Evolutionary conservation across 2,113 vertebrate genomes (phyloP).

Genomic region (Apeltes quadracus): DNA sequence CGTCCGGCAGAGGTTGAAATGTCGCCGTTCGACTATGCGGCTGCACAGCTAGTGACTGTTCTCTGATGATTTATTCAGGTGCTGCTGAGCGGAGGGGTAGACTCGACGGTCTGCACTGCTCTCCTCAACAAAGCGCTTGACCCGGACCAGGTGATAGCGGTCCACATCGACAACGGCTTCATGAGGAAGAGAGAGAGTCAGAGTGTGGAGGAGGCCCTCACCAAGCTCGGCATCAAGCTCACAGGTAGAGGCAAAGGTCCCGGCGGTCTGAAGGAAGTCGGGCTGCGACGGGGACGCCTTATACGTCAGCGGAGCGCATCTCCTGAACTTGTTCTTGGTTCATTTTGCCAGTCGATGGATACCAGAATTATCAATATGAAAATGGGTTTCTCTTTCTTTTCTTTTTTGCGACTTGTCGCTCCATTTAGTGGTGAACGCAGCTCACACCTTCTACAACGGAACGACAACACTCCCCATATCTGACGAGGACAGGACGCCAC

Average conservation of each 20-base stretch:
- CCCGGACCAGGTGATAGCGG: conserved; percentile 94
- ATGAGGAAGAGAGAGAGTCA: conserved; percentile 98
- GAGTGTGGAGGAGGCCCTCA: conserved; percentile 96
- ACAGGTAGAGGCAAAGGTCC: conserved; percentile 84
- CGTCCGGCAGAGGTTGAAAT: neutral
- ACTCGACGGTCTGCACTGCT: conserved; percentile 98
- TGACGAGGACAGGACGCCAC: conserved; percentile 95
- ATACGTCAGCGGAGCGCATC: neutral
- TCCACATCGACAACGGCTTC: conserved; percentile 99
- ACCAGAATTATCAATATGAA: no score
- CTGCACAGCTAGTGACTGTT: neutral
- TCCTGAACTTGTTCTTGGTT: neutral
- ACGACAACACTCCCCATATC: conserved; percentile 98
- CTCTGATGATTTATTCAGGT: conserved; percentile 78
- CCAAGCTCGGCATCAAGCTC: conserved; percentile 94
- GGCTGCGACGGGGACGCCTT: neutral
- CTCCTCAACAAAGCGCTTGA: conserved; percentile 94
- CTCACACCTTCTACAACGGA: conserved; percentile 98
- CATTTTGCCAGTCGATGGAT: neutral
- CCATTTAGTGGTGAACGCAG: conserved; percentile 92
- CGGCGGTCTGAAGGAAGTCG: neutral
- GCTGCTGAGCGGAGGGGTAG: conserved; percentile 94
- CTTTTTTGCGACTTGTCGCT: no score
- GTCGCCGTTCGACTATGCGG: neutral
- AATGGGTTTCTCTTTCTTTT: no score